phyloP scores from a whole-genome alignment of 23 tunicate genomes.

The Botrylloides violaceus region DNA sequence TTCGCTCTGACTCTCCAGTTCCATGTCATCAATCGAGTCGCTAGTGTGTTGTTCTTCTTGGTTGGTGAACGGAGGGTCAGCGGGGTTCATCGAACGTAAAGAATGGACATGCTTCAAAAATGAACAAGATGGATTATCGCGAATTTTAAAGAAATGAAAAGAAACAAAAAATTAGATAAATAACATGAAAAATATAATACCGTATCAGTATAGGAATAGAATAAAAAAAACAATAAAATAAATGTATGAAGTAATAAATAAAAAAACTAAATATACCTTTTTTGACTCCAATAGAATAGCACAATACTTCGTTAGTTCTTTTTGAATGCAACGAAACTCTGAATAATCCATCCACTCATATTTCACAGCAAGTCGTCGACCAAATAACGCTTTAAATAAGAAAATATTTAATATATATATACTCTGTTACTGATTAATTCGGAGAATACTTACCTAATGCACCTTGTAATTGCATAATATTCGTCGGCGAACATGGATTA shows the following conservation, averaged over 20 bases:
- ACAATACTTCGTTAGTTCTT: conserved; percentile 58
- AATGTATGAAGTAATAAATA: background rate
- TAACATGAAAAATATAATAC: conserved; percentile 10
- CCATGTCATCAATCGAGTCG: conserved; percentile 83
- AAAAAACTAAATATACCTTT: conserved; percentile 24
- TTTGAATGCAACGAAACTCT: conserved; percentile 46
- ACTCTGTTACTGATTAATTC: background rate
- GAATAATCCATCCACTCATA: conserved; percentile 57
- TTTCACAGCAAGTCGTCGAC: conserved; percentile 57
- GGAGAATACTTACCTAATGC: conserved; percentile 36
- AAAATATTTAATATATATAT: background rate
- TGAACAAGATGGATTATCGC: background rate
- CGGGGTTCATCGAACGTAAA: background rate
- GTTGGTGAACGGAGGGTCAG: background rate
- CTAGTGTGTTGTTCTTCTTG: background rate
- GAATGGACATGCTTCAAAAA: background rate
- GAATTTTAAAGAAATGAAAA: background rate
- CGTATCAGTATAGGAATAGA: background rate
- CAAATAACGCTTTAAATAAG: conserved; percentile 42
- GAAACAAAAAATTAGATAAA: background rate
- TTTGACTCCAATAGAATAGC: conserved; percentile 32
- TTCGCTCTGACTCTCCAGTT: conserved; percentile 91
- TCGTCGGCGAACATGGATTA: conserved; percentile 24
- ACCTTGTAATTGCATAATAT: conserved; percentile 39
- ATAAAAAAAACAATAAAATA: too few species aligned